Base-by-base conservation (phyloP, 1,140 invertebrate genomes). In the Euwallacea similis region DNA sequence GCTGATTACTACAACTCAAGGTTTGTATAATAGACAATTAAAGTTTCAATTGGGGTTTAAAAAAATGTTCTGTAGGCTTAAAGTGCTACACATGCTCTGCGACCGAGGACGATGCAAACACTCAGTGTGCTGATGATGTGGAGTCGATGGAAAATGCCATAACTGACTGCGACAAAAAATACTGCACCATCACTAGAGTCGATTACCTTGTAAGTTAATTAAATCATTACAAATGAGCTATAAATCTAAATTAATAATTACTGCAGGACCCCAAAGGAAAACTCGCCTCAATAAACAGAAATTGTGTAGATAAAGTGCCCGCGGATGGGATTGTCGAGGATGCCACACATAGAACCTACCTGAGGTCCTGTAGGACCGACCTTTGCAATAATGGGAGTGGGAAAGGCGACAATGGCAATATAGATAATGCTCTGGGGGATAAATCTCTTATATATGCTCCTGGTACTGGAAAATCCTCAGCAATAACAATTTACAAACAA, bases 131-230 rank as follows among this genome's bases (percentile, higher is more conserved):
- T 10, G 71, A 73, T 43, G 55, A 73, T 62, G 47, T 69, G 7
- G 55, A 16, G 2, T 66, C 63, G 13, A 6, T 13, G 13, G 59
- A 53, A 7, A 42, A 16, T 6, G 61, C 42, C 10, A 70, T 75
- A n/a, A 70, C 70, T n/a, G 74, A 75, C 42, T 75, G 74, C 62
- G 74, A 75, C 54, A 75, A 75, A 73, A 75, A 73, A 68, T 75
- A 73, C 21, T 75, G 74, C 42, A 69, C 61, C 6, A 69, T 75
- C 4, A 64, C 59, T 7, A 42, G 70, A 59, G 8, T 69, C 6
- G 74, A 75, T 16, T 75, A 75, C 50, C 55, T 70, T 15, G 74
- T 75, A 60, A 71, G 65, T 65, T 50, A 11, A 6, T 50, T 33
- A 33, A 1, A 2, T 33, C 21, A 33, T 33, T 33, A 33, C 21